phyloP scores from a whole-genome alignment of 2,888 invertebrate genomes.

The Steromphala cineraria region DNA sequence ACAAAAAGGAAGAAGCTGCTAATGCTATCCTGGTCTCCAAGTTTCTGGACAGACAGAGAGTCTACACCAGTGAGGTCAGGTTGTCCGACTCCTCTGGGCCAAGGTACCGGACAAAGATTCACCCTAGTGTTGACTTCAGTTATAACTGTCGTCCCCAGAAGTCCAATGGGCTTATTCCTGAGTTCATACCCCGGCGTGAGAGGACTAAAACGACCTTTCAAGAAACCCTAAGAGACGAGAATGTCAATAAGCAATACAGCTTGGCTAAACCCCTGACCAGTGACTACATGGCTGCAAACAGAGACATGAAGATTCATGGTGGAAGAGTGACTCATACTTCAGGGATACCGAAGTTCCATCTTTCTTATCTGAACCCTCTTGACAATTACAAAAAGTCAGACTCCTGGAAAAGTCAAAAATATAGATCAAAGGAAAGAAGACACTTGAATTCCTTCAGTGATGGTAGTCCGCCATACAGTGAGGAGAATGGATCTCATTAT shows the following conservation, averaged over 20 bases:
- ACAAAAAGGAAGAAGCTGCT: conserved; percentile 26
- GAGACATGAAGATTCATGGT: conserved; percentile 46
- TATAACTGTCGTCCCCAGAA: background rate
- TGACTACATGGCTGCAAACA: conserved; percentile 35
- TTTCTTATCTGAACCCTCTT: conserved; percentile 36
- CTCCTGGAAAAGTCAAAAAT: conserved; percentile 3
- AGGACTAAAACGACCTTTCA: conserved; percentile 55
- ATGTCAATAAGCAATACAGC: conserved; percentile 38
- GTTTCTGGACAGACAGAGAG: background rate
- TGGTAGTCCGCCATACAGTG: too few relatives aligned
- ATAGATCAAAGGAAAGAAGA: background rate
- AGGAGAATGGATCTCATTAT: too few relatives aligned
- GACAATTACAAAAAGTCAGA: conserved; percentile 34
- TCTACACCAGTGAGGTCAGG: conserved; percentile 11
- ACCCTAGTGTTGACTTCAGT: background rate
- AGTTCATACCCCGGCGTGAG: conserved; percentile 60
- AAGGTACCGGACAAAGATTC: background rate
- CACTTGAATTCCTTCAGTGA: background rate
- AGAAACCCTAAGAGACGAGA: conserved; percentile 46
- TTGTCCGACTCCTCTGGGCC: background rate
- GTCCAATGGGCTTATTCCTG: conserved; percentile 55
- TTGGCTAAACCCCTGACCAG: conserved; percentile 39
- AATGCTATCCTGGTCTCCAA: conserved; percentile 28
- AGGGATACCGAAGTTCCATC: conserved; percentile 22
- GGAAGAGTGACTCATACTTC: conserved; percentile 29